A percentile compares a stretch with the other conserved stretches of the same genome.
Conservation (phyloP, 2,797 vertebrate species). For the Ctenochaetus hawaiiensis region DNA sequence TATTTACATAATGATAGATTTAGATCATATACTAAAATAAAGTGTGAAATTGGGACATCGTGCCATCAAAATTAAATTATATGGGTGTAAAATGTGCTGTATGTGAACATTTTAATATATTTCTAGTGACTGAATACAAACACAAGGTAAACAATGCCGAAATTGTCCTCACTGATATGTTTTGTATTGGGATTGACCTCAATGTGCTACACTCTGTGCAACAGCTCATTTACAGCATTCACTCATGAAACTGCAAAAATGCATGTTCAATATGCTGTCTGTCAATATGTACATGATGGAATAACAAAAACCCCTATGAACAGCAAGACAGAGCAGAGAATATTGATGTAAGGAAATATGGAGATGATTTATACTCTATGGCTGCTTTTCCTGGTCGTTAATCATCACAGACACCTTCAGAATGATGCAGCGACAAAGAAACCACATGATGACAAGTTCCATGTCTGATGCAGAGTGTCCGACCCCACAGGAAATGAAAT, state of each 20-base stretch:
- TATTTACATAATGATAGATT: too few species aligned
- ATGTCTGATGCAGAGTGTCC: constrained; percentile 12
- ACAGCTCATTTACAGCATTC: constrained; percentile 36
- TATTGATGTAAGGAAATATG: not conserved
- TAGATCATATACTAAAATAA: not conserved
- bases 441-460: not conserved
- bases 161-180: not conserved
- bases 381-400: not conserved
- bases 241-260: constrained; percentile 31
- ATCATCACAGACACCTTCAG: constrained; percentile 2
- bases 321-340: not conserved
- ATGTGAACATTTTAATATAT: constrained; percentile 2
- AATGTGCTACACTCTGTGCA: constrained; percentile 2
- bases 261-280: not conserved
- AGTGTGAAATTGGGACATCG: not conserved
- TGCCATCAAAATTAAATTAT: not conserved
- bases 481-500: constrained; percentile 17
- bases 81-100: not conserved
- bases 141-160: not conserved
- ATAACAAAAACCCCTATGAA: not conserved
- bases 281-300: not conserved
- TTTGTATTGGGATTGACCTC: not conserved
- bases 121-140: not conserved
- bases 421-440: constrained; percentile 1
- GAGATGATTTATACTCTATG: constrained; percentile 13